phyloP scores from a whole-genome alignment of 1,140 invertebrate species.

The Bathynomus jamesi region DNA sequence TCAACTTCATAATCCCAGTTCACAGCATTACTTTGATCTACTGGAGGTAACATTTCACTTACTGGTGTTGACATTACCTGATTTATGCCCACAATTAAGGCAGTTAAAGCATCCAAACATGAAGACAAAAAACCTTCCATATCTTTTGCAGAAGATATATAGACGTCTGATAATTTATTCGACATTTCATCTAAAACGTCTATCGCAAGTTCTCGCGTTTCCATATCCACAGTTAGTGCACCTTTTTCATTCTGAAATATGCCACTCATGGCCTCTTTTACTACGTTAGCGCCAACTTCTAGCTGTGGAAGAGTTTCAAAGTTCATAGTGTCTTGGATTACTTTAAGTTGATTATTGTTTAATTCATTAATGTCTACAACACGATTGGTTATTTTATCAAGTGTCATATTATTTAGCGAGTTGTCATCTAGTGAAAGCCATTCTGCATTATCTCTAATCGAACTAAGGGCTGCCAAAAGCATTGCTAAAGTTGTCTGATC shows the following conservation, averaged over 20 bases:
- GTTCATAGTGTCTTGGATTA: neutral
- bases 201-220: neutral
- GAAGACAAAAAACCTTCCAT: slow-evolving; percentile 5
- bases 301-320: neutral
- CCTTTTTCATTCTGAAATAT: neutral
- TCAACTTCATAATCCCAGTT: slow-evolving; percentile 9
- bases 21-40: neutral
- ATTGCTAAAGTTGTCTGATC: slow-evolving; percentile 5
- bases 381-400: neutral
- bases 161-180: neutral
- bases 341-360: slow-evolving; percentile 4
- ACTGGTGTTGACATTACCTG: neutral
- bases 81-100: slow-evolving; percentile 2
- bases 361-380: neutral
- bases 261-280: neutral
- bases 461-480: slow-evolving; percentile 1
- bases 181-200: slow-evolving; percentile 6
- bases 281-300: neutral
- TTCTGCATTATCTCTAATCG: slow-evolving; percentile 1
- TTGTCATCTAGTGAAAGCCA: neutral
- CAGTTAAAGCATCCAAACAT: neutral
- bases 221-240: slow-evolving; percentile 1
- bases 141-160: slow-evolving; percentile 1
- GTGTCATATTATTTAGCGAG: slow-evolving; percentile 5
- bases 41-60: slow-evolving; percentile 9